Evolutionary conservation across 2,113 vertebrate species (phyloP).

Genomic region (Sterrhoptilus dennistouni): DNA sequence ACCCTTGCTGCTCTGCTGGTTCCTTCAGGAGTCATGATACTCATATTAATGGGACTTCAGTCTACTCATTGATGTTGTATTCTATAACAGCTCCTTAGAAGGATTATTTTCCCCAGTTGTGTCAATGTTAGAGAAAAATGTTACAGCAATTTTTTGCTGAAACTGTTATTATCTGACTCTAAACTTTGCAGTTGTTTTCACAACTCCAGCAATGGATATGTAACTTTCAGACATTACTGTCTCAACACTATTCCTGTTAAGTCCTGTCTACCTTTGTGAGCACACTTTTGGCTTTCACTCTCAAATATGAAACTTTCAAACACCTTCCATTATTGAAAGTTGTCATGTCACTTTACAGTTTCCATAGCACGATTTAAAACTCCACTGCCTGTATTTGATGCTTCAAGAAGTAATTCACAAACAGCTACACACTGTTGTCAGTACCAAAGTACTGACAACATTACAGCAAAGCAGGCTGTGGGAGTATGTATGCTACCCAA

Average conservation of each 20-base stretch:
- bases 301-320: not conserved
- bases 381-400: not conserved
- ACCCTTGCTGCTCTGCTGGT: not conserved
- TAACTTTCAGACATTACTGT: not conserved
- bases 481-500: not conserved
- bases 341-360: not conserved
- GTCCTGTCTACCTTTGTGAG: not conserved
- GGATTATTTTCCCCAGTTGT: not conserved
- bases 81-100: not conserved
- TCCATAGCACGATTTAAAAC: not conserved
- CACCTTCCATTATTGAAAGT: not conserved
- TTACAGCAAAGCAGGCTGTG: not conserved
- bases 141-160: not conserved
- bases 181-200: not conserved
- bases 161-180: not conserved
- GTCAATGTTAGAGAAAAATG: conserved; percentile 3
- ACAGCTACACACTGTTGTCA: not conserved
- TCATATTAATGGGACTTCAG: not conserved
- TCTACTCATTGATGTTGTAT: not conserved
- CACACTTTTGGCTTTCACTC: not conserved
- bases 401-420: not conserved
- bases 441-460: not conserved
- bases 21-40: not conserved
- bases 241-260: not conserved
- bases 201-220: not conserved